phyloP scores from a whole-genome alignment of 1,140 invertebrate species.

The Pantala flavescens region DNA sequence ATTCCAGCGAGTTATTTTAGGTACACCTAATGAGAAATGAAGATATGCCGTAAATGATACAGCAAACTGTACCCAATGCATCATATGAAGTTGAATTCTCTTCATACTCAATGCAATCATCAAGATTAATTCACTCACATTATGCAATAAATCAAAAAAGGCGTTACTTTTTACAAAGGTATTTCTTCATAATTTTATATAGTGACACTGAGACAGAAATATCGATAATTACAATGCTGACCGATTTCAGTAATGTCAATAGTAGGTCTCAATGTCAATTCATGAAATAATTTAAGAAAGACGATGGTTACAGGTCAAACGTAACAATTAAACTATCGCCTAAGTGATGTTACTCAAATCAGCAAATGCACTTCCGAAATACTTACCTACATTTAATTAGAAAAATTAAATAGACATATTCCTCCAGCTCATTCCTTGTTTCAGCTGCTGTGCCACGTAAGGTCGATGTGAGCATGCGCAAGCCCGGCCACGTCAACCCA shows the following conservation, averaged over 20 bases:
- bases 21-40: background rate
- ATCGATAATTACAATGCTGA: background rate
- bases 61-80: background rate
- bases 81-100: background rate
- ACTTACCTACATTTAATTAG: constrained; percentile 14
- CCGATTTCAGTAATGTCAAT: background rate
- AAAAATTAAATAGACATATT: constrained; percentile 16
- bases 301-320: background rate
- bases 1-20: background rate
- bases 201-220: background rate
- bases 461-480: background rate
- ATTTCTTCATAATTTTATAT: no score
- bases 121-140: background rate
- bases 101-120: background rate
- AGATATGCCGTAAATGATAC: background rate
- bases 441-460: constrained; percentile 3
- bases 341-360: background rate
- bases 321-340: background rate
- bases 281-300: background rate
- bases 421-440: background rate
- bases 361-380: no score
- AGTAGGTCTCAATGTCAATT: background rate
- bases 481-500: background rate
- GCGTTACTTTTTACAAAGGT: no score
- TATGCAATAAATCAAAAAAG: background rate